Conservation (phyloP, 2,888 invertebrate species). For the Augochlorella aurata region DNA sequence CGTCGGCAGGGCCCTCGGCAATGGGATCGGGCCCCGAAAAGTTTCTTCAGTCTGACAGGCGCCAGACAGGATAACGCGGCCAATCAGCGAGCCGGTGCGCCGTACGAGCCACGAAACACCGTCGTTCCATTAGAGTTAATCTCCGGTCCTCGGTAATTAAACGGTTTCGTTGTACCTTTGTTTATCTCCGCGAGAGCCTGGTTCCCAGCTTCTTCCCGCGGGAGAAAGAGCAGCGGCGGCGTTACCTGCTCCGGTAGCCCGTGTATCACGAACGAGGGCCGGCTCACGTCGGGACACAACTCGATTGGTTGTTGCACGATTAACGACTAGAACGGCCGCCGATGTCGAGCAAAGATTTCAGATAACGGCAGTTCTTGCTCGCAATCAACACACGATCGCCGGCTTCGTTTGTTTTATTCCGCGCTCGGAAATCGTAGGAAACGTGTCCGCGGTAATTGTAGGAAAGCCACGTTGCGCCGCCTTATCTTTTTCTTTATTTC, state of each 20-base stretch:
- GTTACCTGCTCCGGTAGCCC: slow-evolving; percentile 39
- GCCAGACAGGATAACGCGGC: slow-evolving; percentile 61
- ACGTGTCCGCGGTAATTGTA: slow-evolving; percentile 3
- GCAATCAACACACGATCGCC: slow-evolving; percentile 51
- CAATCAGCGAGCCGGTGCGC: slow-evolving; percentile 55
- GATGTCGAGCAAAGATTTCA: slow-evolving; percentile 47
- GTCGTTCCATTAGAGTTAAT: slow-evolving; percentile 80
- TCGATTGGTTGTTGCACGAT: slow-evolving; percentile 56
- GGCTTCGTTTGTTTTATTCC: slow-evolving; percentile 23
- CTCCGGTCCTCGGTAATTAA: slow-evolving; percentile 77
- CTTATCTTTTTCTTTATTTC: slow-evolving; percentile 35
- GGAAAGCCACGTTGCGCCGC: background rate
- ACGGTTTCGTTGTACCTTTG: slow-evolving; percentile 78
- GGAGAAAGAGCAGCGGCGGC: slow-evolving; percentile 13
- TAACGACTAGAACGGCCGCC: slow-evolving; percentile 52
- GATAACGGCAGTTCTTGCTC: slow-evolving; percentile 34
- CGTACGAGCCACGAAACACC: slow-evolving; percentile 68
- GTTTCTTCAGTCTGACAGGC: slow-evolving; percentile 58
- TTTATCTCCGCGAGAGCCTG: slow-evolving; percentile 69
- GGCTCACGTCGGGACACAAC: slow-evolving; percentile 49
- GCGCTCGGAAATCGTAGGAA: slow-evolving; percentile 33
- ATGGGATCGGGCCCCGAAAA: slow-evolving; percentile 41
- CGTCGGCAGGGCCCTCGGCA: background rate
- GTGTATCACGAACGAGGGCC: slow-evolving; percentile 43
- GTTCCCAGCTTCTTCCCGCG: slow-evolving; percentile 40